These are phyloP conservation scores for Phataginus tetradactyla DNA, from an alignment of 2,797 vertebrate genomes.

Conservation along the genomic window DNA sequence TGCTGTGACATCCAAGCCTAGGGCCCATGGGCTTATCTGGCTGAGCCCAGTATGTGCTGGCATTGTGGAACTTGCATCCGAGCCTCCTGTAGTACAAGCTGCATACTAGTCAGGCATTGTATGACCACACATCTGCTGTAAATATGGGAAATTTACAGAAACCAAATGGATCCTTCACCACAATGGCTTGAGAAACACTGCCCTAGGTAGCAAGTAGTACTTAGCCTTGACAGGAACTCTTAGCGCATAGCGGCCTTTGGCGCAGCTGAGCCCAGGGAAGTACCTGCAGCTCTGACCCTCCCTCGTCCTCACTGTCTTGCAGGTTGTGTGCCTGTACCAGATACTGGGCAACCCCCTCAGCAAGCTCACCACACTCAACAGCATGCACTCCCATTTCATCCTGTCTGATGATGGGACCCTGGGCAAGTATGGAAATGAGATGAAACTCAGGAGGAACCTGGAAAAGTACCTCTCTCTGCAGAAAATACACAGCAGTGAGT, in stretches of 20 bases:
- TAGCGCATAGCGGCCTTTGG: background rate
- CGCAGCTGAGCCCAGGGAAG: background rate
- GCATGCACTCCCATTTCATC: constrained; percentile 97
- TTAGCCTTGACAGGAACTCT: background rate
- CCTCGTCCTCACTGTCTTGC: constrained; percentile 46
- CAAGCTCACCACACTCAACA: constrained; percentile 94
- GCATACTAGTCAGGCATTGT: background rate
- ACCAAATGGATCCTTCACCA: background rate
- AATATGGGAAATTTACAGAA: background rate
- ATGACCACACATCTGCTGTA: background rate
- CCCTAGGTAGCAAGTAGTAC: background rate
- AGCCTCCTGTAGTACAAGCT: background rate
- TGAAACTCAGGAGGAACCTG: constrained; percentile 92
- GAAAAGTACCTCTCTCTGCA: constrained; percentile 94
- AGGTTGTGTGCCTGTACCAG: constrained; percentile 96
- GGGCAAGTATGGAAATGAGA: constrained; percentile 95
- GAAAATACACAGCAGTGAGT: constrained; percentile 96
- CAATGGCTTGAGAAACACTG: background rate
- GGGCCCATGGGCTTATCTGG: background rate
- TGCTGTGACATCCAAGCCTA: background rate
- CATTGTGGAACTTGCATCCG: background rate
- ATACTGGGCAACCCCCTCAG: constrained; percentile 94
- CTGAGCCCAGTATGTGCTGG: background rate
- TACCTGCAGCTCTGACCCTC: background rate
- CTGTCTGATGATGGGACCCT: constrained; percentile 96